These are phyloP conservation scores for Galeopsomyia nigrocyanea DNA, from an alignment of 2,888 invertebrate species.

Conservation along the genomic window DNA sequence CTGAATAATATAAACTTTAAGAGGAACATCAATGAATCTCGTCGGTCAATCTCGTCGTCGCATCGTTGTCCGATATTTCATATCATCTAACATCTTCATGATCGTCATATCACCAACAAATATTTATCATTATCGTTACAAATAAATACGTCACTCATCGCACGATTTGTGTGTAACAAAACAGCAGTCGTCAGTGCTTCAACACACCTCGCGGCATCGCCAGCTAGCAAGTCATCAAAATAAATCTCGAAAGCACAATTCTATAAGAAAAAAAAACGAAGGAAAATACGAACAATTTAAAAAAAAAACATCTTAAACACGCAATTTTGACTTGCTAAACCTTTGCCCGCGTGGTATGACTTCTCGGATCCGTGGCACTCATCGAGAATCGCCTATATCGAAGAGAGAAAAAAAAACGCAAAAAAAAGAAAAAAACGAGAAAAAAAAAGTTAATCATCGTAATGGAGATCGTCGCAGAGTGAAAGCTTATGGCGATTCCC, in stretches of 20 bases:
- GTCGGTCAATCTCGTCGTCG: constrained; percentile 50
- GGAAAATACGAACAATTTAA: constrained; percentile 9
- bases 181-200: constrained; percentile 56
- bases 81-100: constrained; percentile 48
- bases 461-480: too few relatives aligned
- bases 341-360: too few relatives aligned
- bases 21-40: constrained; percentile 68
- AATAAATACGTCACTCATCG: constrained; percentile 64
- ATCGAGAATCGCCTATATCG: constrained; percentile 18
- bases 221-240: constrained; percentile 26
- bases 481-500: too few relatives aligned
- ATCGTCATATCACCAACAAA: constrained; percentile 46
- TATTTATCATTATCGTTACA: constrained; percentile 57
- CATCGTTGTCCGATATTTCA: constrained; percentile 52
- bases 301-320: background rate
- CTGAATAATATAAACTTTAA: constrained; percentile 64
- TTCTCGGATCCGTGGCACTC: too few relatives aligned
- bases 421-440: too few relatives aligned
- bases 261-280: constrained; percentile 5
- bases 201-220: constrained; percentile 21
- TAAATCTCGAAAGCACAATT: constrained; percentile 5
- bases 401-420: constrained; percentile 18
- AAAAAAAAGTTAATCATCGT: too few relatives aligned
- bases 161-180: constrained; percentile 62
- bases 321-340: too few relatives aligned